phyloP scores from a whole-genome alignment of 2,797 vertebrate species.

The Zalophus californianus region DNA sequence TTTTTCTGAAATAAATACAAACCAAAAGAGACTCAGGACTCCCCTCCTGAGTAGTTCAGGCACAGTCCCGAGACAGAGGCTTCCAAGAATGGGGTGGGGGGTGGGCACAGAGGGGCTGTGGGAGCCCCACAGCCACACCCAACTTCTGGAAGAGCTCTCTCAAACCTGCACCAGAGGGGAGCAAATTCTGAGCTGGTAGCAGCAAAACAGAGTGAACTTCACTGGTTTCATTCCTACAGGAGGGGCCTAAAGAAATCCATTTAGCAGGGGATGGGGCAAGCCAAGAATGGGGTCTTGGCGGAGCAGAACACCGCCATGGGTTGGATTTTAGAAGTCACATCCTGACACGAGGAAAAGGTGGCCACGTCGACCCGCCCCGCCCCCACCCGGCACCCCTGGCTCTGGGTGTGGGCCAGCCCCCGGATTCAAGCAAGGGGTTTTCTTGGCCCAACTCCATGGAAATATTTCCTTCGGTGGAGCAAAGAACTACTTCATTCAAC shows the following conservation, averaged over 20 bases:
- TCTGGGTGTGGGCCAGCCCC: conserved; percentile 74
- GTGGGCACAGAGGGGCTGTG: accelerated
- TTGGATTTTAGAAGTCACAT: not conserved
- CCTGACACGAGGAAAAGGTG: not conserved
- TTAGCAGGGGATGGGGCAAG: not conserved
- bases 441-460: conserved; percentile 81
- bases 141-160: not conserved
- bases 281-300: not conserved
- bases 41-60: not conserved
- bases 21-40: not conserved
- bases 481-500: conserved; percentile 80
- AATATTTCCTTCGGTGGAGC: conserved; percentile 78
- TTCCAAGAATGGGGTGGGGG: accelerated
- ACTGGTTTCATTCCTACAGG: not conserved
- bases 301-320: not conserved
- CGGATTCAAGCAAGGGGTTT: conserved; percentile 79
- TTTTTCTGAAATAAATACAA: conserved; percentile 37
- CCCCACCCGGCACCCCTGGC: not conserved
- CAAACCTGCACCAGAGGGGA: not conserved
- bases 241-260: not conserved
- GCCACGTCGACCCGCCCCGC: not conserved
- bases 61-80: not conserved
- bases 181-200: not conserved
- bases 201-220: not conserved
- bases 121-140: not conserved